phyloP scores from a whole-genome alignment of 2,888 invertebrate species.

The Megamerina dolium region DNA sequence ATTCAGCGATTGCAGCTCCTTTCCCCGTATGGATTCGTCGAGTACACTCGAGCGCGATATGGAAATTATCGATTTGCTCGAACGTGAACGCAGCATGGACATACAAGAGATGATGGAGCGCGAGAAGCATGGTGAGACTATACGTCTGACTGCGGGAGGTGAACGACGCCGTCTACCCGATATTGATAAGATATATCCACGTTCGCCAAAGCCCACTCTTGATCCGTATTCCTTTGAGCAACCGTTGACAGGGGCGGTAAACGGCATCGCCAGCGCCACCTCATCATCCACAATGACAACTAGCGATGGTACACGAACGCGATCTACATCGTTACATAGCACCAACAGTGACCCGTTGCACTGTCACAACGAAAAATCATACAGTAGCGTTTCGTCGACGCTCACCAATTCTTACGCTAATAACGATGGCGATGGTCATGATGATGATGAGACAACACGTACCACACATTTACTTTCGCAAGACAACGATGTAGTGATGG shows the following conservation, averaged over 20 bases:
- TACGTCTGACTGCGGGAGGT: constrained; percentile 27
- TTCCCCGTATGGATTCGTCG: constrained; percentile 34
- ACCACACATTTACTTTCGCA: constrained; percentile 13
- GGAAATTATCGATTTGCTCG: constrained; percentile 48
- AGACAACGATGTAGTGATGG: constrained; percentile 24
- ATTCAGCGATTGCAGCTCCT: constrained; percentile 42
- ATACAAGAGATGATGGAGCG: constrained; percentile 46
- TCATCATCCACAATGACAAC: constrained; percentile 25
- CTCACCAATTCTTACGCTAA: too few relatives aligned
- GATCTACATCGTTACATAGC: constrained; percentile 13
- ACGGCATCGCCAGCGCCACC: constrained; percentile 10
- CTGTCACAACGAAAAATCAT: constrained; percentile 23
- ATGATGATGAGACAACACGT: constrained; percentile 12
- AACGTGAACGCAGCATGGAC: constrained; percentile 48
- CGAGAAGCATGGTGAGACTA: constrained; percentile 38
- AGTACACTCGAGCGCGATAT: constrained; percentile 47
- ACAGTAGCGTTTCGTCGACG: constrained; percentile 33
- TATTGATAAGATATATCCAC: constrained; percentile 42
- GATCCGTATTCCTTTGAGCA: constrained; percentile 34
- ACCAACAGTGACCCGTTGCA: constrained; percentile 20
- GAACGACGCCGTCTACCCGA: constrained; percentile 44
- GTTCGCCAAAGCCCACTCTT: constrained; percentile 38
- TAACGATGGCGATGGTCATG: too few relatives aligned
- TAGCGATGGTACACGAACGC: constrained; percentile 8
- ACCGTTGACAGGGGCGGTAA: constrained; percentile 1